phyloP scores from a whole-genome alignment of 2,113 vertebrate species.

The Heterocephalus glaber region DNA sequence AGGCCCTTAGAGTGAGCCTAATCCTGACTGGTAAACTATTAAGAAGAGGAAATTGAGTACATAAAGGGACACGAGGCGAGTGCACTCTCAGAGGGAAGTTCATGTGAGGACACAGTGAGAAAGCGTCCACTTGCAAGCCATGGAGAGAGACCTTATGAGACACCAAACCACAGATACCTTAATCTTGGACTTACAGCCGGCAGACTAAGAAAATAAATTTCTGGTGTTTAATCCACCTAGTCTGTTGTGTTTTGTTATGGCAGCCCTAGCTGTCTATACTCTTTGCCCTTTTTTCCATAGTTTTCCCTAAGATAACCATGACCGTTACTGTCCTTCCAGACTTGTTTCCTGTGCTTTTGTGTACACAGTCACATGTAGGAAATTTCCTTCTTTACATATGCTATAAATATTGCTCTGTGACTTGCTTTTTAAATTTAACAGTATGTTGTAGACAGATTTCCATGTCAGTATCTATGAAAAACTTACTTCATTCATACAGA shows the following conservation, averaged over 20 bases:
- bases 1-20: not conserved
- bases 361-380: not conserved
- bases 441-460: not conserved
- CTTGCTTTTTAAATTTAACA: not conserved
- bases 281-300: not conserved
- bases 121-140: not conserved
- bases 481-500: not conserved
- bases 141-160: not conserved
- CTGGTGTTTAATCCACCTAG: not conserved
- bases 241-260: not conserved
- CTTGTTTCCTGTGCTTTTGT: not conserved
- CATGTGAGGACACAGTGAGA: not conserved
- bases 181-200: not conserved
- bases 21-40: not conserved
- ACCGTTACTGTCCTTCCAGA: not conserved
- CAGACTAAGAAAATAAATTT: not conserved
- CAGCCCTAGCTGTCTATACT: not conserved
- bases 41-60: not conserved
- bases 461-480: not conserved
- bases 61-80: not conserved
- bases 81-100: not conserved
- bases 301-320: not conserved
- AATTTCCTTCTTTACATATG: not conserved
- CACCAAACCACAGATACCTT: not conserved
- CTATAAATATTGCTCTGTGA: conserved; percentile 4